phyloP scores from a whole-genome alignment of 2,113 vertebrate genomes.

The Podiceps cristatus region DNA sequence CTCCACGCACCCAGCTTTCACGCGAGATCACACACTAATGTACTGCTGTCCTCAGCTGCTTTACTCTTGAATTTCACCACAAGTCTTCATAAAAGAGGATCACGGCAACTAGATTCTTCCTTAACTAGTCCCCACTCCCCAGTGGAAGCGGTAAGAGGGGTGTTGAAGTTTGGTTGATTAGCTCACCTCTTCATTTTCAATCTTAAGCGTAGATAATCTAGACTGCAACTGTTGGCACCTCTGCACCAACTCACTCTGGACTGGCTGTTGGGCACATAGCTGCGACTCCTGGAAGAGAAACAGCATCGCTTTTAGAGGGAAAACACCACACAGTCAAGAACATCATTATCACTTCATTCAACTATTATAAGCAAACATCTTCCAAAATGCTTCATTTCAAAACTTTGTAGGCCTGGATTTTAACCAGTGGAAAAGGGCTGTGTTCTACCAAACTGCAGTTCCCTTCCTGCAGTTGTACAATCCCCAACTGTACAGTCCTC shows the following conservation, averaged over 20 bases:
- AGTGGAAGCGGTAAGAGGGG: not conserved
- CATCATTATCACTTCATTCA: accelerated
- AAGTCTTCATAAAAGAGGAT: not conserved
- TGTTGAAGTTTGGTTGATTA: not conserved
- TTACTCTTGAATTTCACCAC: not conserved
- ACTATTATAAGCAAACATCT: not conserved
- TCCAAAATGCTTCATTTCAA: not conserved
- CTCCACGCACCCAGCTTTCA: not conserved
- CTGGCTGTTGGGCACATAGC: constrained; percentile 90
- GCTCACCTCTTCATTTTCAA: constrained; percentile 96
- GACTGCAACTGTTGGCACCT: constrained; percentile 94
- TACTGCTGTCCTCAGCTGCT: not conserved
- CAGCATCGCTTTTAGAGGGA: not conserved
- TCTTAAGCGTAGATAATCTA: constrained; percentile 92
- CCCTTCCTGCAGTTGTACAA: too few relatives aligned
- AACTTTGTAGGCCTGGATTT: not conserved
- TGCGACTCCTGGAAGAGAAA: constrained; percentile 84
- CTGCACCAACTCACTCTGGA: constrained; percentile 92
- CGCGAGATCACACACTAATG: accelerated
- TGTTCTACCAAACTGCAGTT: not conserved
- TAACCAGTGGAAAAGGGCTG: not conserved
- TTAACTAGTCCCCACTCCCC: not conserved
- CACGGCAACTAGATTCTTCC: not conserved
- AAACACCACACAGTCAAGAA: accelerated
- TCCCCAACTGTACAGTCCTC: too few relatives aligned